These are phyloP conservation scores for Frieseomelitta varia DNA, from an alignment of 1,140 invertebrate genomes.

Conservation along the genomic window DNA sequence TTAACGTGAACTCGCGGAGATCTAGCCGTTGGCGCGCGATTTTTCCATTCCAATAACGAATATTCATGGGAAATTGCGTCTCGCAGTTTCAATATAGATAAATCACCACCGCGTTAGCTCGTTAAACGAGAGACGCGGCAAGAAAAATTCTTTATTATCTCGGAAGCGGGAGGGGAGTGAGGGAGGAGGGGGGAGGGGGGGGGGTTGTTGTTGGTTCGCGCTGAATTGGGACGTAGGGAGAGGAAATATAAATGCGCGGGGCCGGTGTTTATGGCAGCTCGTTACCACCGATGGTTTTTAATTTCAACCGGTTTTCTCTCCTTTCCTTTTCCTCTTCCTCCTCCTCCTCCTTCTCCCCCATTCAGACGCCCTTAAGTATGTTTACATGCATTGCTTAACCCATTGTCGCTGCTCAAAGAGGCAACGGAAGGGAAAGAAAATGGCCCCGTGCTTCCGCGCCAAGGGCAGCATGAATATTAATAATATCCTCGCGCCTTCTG, in stretches of 20 bases:
- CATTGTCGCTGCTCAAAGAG: slow-evolving; percentile 30
- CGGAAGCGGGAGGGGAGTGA: no score
- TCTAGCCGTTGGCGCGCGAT: background rate
- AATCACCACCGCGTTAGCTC: background rate
- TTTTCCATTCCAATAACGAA: background rate
- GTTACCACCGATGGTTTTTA: slow-evolving; percentile 45
- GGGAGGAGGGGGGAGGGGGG: background rate
- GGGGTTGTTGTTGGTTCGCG: background rate
- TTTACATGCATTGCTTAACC: slow-evolving; percentile 42
- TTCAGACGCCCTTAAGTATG: slow-evolving; percentile 27
- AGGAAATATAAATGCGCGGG: background rate
- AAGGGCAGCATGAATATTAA: slow-evolving; percentile 35
- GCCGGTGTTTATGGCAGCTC: slow-evolving; percentile 24
- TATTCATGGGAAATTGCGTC: background rate
- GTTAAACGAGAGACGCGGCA: slow-evolving; percentile 2
- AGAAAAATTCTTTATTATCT: slow-evolving; percentile 29
- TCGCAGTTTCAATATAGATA: background rate
- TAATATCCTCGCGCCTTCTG: background rate
- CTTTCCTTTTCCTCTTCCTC: background rate
- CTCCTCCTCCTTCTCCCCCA: no score
- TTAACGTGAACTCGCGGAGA: background rate
- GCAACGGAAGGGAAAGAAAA: background rate
- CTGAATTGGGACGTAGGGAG: background rate
- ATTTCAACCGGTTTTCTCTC: slow-evolving; percentile 9
- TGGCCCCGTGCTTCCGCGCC: no score